phyloP scores from a whole-genome alignment of 2,113 vertebrate genomes.

The Sceloporus tristichus region DNA sequence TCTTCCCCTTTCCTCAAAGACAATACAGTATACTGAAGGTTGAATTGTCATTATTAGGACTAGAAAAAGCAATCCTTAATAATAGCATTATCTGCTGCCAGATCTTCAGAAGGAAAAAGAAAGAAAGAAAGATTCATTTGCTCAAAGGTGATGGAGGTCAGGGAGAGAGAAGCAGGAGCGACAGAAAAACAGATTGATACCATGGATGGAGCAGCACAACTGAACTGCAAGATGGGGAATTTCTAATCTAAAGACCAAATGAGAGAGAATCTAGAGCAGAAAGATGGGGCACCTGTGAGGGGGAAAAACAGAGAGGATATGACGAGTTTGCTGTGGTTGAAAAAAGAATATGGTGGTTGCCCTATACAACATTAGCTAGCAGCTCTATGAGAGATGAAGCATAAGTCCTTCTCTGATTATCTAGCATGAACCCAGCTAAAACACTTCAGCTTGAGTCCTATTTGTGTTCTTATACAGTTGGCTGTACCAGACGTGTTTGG shows the following conservation, averaged over 20 bases:
- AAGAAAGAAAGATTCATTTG: constrained; percentile 66
- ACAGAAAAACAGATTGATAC: constrained; percentile 71
- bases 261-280: constrained; percentile 56
- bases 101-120: constrained; percentile 68
- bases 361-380: background rate
- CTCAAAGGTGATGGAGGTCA: constrained; percentile 71
- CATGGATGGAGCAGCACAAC: constrained; percentile 68
- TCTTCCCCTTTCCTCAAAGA: constrained; percentile 27
- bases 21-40: constrained; percentile 58
- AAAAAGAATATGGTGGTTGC: background rate
- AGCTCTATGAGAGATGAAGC: background rate
- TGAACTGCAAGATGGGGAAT: constrained; percentile 58
- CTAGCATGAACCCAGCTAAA: too few species aligned
- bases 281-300: constrained; percentile 49
- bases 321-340: background rate
- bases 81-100: constrained; percentile 69
- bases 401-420: background rate
- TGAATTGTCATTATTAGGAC: constrained; percentile 67
- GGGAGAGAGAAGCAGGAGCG: constrained; percentile 64
- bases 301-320: constrained; percentile 57
- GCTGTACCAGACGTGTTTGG: too few species aligned
- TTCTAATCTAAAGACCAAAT: constrained; percentile 67
- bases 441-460: too few species aligned
- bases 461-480: too few species aligned
- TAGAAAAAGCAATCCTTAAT: constrained; percentile 70